phyloP scores from a whole-genome alignment of 2,888 invertebrate species.

The Lithophane ornitopus region DNA sequence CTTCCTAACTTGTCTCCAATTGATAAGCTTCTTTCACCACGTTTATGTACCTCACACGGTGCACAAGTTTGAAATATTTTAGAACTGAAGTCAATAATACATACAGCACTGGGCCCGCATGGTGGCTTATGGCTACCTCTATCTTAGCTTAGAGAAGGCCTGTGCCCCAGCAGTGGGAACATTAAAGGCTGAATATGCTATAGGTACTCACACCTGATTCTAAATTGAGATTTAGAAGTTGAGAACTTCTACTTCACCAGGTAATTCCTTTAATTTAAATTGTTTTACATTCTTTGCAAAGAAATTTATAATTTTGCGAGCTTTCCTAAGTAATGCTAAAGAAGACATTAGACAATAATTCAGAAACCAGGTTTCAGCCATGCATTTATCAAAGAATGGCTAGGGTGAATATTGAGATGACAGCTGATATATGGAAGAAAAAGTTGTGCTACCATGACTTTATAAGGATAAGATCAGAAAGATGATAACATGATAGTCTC shows the following conservation, averaged over 20 bases:
- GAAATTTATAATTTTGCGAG: not conserved
- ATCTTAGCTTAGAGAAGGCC: not conserved
- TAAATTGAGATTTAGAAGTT: not conserved
- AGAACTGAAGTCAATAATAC: not conserved
- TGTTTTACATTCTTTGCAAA: not conserved
- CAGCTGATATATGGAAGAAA: not conserved
- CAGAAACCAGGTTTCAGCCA: not conserved
- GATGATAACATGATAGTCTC: not conserved
- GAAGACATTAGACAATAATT: not conserved
- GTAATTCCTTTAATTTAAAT: not conserved
- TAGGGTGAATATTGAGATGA: not conserved
- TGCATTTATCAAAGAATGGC: not conserved
- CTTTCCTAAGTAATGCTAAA: too few relatives aligned
- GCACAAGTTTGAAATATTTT: not conserved
- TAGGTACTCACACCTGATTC: not conserved
- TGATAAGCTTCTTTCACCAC: slow-evolving; percentile 50
- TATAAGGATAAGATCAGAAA: not conserved
- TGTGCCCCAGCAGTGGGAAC: not conserved
- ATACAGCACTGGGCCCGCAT: not conserved
- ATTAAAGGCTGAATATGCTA: too few relatives aligned
- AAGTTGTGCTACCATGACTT: not conserved
- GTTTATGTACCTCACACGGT: slow-evolving; percentile 3
- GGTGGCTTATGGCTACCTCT: not conserved
- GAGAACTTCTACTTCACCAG: not conserved
- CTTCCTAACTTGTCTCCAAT: slow-evolving; percentile 41